Base-by-base conservation (phyloP, 1,140 invertebrate genomes). In the Dysdera silvatica region DNA sequence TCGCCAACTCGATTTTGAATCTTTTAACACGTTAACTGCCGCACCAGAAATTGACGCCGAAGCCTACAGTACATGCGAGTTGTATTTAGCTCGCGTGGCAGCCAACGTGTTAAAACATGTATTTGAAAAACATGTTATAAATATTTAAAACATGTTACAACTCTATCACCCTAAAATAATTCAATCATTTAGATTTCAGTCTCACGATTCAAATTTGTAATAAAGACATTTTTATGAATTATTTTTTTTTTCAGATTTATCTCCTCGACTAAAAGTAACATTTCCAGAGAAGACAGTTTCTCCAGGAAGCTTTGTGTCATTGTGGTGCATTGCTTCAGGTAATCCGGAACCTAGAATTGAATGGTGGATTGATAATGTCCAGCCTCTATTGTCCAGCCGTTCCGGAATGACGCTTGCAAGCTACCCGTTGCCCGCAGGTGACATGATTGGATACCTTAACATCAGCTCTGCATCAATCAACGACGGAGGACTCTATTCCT, bases 381-480 rank as follows among this genome's bases (percentile, higher is more conserved):
- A 81, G 89, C 71, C 85, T 10, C n/a, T n/a, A n/a, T 20, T 58
- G 20, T 32, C 66, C 40, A 67, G 53, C 24, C 52, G 70, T 70
- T 87, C 91, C 37, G 89, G 89, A 20, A 89, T 92, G 75, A 90
- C 91, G 76, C 88, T 92, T 58, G 94, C 89, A 3, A 67, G 51
- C 24, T 82, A 88, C 8, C 87, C 92, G 75, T 91, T 91, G 68
- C 88, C 92, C 74, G 49, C 23, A 28, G 64, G 87, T 41, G 87
- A 91, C 71, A 89, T 95, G 43, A 88, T 95, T 74, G 93, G 91
- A 71, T 91, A 93, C 79, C 87, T 96, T 66, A 96, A 96, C 79
- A 89, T 96, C 69, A 89, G 87, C 67, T 84, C 68, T 20, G 70
- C 75, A 0, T 58, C 73, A 23, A 51, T 45, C 2, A 29, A 40